Percentiles rank a stretch among this genome's conserved stretches.
Evolutionary conservation across 2,797 vertebrate species (phyloP).

Genomic region (Aratinga solstitialis): DNA sequence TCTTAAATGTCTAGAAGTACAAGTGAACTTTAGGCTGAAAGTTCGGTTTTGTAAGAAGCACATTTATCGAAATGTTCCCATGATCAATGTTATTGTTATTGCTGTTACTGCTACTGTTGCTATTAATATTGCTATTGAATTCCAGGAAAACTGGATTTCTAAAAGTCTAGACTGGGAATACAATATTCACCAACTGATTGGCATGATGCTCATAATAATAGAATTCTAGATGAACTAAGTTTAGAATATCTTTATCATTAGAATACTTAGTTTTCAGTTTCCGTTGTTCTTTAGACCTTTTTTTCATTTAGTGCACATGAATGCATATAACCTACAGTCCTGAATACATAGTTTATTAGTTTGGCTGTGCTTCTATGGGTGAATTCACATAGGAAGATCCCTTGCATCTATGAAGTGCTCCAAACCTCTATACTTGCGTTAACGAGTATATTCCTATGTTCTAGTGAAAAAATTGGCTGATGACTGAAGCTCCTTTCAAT

Average conservation of each 20-base stretch:
- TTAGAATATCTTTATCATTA: background rate
- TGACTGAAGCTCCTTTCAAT: background rate
- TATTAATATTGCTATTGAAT: background rate
- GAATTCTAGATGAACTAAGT: background rate
- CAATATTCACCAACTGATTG: background rate
- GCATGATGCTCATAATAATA: rapidly evolving
- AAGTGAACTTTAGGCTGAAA: background rate
- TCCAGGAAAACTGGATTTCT: background rate
- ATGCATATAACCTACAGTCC: background rate
- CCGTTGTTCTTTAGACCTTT: background rate
- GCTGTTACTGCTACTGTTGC: background rate
- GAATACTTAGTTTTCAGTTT: background rate
- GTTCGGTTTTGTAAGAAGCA: background rate
- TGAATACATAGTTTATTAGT: background rate
- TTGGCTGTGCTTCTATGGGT: background rate
- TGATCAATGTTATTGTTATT: background rate
- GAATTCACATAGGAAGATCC: background rate
- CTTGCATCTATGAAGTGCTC: background rate
- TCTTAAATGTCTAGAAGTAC: background rate
- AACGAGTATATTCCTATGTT: background rate
- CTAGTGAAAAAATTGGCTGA: background rate
- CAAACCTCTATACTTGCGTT: background rate
- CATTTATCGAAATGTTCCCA: background rate
- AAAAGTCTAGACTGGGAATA: background rate
- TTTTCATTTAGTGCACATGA: background rate